Base-by-base conservation (phyloP, 2,888 invertebrate genomes). In the Carpatolechia fugitivella region DNA sequence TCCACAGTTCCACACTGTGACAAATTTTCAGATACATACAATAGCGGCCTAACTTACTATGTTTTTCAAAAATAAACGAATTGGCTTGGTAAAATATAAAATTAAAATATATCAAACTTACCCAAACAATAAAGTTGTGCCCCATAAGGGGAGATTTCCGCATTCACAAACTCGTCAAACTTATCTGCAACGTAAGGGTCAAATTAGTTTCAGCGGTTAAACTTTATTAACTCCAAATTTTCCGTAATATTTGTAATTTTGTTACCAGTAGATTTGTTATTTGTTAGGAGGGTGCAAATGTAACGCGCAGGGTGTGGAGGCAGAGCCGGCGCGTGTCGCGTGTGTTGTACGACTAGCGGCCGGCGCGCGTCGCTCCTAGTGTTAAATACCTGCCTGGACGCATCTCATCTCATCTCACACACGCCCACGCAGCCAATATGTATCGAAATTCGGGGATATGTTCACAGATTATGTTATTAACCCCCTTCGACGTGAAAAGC, bases 131-230 rank as follows among this genome's bases (percentile, higher is more conserved):
- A 57, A 73, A 62, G 60, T 71, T 74, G 55, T 67, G 72, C 88
- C 88, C 88, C 88, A 89, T 89, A 62, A 73, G 84, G 89, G 88
- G 89, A 68, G 61, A 55, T 70, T 67, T 67, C 54, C 51, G 57
- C 46, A 36, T 13, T 44, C 54, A 54, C 40, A 56, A 63, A 50
- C 54, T 63, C 63, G 59, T 56, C 54, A 64, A 64, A 60, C 64
- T 54, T 70, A 64, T 70, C 78, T 82, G 78, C 58, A 75, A 58
- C 3, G 31, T 16, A 56, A 56, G 47, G 8, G 7, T 38, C 13
- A 20, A 41, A n/a, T 30, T 40, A n/a, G 13, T 29, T 40, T 24
- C 7, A 24, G 4, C 16, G 1, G n/a, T 10, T 18, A 5, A 11
- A 16, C 7, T 20, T 49, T n/a, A 44, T 46, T 44, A 33, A n/a